Evolutionary conservation across 2,113 vertebrate genomes (phyloP), one percentile per base, ranked within the genome.

Genomic region (Labeo catla): DNA sequence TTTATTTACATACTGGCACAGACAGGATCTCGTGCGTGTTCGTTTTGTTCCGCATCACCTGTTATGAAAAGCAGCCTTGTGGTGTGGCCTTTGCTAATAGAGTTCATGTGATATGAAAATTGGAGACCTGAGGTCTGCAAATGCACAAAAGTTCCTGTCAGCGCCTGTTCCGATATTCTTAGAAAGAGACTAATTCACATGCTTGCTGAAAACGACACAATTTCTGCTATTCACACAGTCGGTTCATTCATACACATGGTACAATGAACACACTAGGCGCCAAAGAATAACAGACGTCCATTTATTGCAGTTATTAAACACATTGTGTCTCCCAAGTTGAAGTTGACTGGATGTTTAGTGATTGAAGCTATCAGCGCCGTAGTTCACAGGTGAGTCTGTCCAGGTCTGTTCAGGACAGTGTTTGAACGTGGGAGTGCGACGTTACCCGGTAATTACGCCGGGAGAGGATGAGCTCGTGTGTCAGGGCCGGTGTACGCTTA

Each of bases 41-140:
- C 5, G 28, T 28, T 28, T 28, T 80, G 54, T 76, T 50, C 10
- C 23, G 45, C 49, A 28, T 50, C 12, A 76, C 73, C 73, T 63
- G 57, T 23, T 80, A 80, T 80, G 77, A 80, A 63, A 80, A 80
- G 77, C 36, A 16, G 21, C 57, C 21, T 23, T 80, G 77, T 78
- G 76, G 52, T 63, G 19, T 63, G 57, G 11, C 39, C n/a, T 74
- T 49, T 21, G 16, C 47, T 72, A 72, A 83, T 43, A 49, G n/a
- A 39, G 50, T 47, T 47, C 63, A 45, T 54, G 52, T 61, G 66
- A 50, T 34, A 47, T 61, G 66, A 61, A 73, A 86, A 81, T 80
- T 34, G 7, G 80, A 61, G 52, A 23, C 49, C 36, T 43, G n/a
- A 47, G 13, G 76, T 73, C 54, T 12, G 23, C 76, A 39, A 1